These are phyloP conservation scores for Potamilus streckersoni DNA, from an alignment of 1,140 invertebrate genomes.

Conservation along the genomic window DNA sequence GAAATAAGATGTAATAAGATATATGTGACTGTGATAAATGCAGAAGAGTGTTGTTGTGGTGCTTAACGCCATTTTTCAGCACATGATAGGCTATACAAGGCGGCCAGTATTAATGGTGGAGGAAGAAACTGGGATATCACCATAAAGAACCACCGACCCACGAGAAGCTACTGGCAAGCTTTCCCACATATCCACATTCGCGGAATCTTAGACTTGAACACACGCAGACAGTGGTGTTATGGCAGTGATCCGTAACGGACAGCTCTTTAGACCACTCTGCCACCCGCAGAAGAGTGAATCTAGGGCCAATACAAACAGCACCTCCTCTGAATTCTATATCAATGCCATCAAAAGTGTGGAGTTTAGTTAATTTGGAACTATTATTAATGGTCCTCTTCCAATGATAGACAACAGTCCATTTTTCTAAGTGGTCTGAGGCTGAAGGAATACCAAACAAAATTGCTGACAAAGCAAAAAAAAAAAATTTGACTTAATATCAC, in stretches of 20 bases:
- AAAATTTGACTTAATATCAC: neutral
- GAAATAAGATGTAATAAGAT: neutral
- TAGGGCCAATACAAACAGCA: conserved; percentile 1
- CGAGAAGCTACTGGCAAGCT: too few relatives aligned
- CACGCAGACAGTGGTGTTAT: too few relatives aligned
- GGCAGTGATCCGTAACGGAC: neutral
- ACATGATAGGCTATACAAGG: too few relatives aligned
- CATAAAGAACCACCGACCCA: too few relatives aligned
- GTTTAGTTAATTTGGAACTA: neutral
- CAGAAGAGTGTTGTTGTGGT: neutral
- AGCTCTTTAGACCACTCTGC: too few relatives aligned
- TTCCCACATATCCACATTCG: too few relatives aligned
- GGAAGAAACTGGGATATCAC: too few relatives aligned
- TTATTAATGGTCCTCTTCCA: conserved; percentile 4
- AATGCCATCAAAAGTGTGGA: conserved; percentile 5
- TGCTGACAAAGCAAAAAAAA: neutral
- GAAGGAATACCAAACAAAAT: neutral
- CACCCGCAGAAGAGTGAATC: neutral
- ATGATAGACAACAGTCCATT: neutral
- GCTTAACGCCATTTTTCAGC: too few relatives aligned
- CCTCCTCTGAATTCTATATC: conserved; percentile 2
- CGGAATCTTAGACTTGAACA: too few relatives aligned
- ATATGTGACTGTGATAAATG: neutral
- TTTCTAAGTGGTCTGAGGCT: neutral
- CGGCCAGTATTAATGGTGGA: too few relatives aligned